Conservation (phyloP, 92 coral and sea anemone genomes). For the Phenganax stokvisi region DNA sequence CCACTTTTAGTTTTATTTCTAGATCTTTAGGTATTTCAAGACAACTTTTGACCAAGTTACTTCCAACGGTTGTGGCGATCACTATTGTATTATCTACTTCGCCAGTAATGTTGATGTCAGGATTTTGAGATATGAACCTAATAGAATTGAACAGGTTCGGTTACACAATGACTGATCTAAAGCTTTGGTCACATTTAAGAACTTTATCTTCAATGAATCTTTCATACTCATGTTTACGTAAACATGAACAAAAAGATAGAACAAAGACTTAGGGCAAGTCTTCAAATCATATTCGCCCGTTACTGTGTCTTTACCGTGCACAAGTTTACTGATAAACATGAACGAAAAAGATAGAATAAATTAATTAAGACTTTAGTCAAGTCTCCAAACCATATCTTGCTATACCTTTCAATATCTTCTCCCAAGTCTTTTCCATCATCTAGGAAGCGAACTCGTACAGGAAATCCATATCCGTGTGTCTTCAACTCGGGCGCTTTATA, state of each 20-base stretch:
- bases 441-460: slow-evolving; percentile 20
- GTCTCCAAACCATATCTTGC: too few species aligned
- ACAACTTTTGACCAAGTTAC: slow-evolving; percentile 4
- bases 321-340: too few species aligned
- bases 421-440: background rate
- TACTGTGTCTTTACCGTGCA: too few species aligned
- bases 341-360: too few species aligned
- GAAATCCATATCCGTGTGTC: slow-evolving; percentile 13
- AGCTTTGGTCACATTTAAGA: background rate
- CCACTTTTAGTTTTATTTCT: slow-evolving; percentile 17
- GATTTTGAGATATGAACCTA: background rate
- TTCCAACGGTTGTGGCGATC: slow-evolving; percentile 17
- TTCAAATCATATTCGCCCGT: too few species aligned
- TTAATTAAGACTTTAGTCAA: too few species aligned
- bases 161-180: background rate
- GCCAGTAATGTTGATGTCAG: background rate
- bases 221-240: too few species aligned
- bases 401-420: too few species aligned
- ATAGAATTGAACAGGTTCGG: background rate
- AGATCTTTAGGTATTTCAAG: slow-evolving; percentile 36
- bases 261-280: too few species aligned
- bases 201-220: too few species aligned
- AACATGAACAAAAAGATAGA: too few species aligned
- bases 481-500: slow-evolving; percentile 17
- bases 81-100: background rate